Conservation (phyloP, 2,888 invertebrate species). For the Magallana nippona region DNA sequence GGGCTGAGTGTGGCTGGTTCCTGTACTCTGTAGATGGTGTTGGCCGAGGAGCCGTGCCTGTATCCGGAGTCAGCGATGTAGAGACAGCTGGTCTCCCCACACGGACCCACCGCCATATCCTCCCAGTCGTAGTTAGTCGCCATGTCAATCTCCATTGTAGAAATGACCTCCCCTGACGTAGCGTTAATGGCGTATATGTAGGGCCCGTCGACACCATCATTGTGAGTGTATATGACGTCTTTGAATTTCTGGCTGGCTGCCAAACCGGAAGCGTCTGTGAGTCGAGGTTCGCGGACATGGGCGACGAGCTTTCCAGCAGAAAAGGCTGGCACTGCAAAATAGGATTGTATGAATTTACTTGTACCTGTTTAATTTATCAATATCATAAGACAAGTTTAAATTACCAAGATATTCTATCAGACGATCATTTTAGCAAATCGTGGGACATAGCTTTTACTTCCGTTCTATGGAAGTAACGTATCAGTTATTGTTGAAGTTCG, state of each 20-base stretch:
- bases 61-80: slow-evolving; percentile 48
- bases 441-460: too few relatives aligned
- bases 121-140: slow-evolving; percentile 51
- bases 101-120: slow-evolving; percentile 53
- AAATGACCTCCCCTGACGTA: slow-evolving; percentile 48
- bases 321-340: background rate
- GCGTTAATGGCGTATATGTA: slow-evolving; percentile 55
- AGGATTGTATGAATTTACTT: too few relatives aligned
- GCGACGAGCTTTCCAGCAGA: background rate
- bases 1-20: slow-evolving; percentile 38
- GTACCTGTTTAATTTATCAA: too few relatives aligned
- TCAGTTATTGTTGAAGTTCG: too few relatives aligned
- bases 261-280: slow-evolving; percentile 53
- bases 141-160: slow-evolving; percentile 44
- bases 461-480: too few relatives aligned
- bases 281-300: background rate
- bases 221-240: slow-evolving; percentile 55
- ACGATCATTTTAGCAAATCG: too few relatives aligned
- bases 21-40: slow-evolving; percentile 42
- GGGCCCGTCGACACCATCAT: slow-evolving; percentile 54
- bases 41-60: background rate
- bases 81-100: slow-evolving; percentile 43
- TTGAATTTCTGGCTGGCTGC: slow-evolving; percentile 54
- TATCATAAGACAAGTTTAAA: too few relatives aligned
- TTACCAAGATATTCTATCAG: too few relatives aligned